Percentiles rank a stretch among this genome's conserved stretches.
Conservation (phyloP, 2,113 vertebrate genomes). For the Platichthys flesus region DNA sequence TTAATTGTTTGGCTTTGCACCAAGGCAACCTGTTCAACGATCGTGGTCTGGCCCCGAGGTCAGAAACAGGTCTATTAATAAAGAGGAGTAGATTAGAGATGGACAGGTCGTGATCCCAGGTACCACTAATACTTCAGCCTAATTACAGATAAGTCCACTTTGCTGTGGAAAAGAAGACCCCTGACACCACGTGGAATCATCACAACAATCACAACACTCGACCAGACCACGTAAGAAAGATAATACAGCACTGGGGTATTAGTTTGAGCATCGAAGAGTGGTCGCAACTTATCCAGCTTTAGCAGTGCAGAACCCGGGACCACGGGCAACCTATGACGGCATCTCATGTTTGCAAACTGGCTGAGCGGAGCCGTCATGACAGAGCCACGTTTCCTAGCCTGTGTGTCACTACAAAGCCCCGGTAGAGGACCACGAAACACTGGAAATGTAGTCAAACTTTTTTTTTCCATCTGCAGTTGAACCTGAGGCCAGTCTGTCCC, state of each 20-base stretch:
- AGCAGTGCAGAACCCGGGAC: background rate
- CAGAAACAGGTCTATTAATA: slow-evolving; percentile 64
- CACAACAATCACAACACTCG: slow-evolving; percentile 14
- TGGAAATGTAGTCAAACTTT: background rate
- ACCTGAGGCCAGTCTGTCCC: background rate
- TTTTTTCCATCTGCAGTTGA: background rate
- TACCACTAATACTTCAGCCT: slow-evolving; percentile 30
- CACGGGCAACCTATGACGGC: background rate
- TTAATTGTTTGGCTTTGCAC: slow-evolving; percentile 8
- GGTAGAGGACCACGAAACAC: background rate
- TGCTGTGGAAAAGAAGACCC: slow-evolving; percentile 4
- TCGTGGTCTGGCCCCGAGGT: slow-evolving; percentile 21
- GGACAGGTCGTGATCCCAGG: background rate
- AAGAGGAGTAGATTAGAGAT: slow-evolving; percentile 48
- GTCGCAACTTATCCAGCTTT: background rate
- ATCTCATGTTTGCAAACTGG: background rate
- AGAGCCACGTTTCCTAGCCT: background rate
- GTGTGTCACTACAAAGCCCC: background rate
- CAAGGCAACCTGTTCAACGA: slow-evolving; percentile 24
- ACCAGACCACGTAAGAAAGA: background rate
- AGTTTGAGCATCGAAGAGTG: too few species aligned
- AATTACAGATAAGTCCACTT: background rate
- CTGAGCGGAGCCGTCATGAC: too few species aligned
- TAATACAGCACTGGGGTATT: too few species aligned
- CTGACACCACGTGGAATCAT: slow-evolving; percentile 17